A percentile compares a stretch with the other conserved stretches of the same genome.
Conservation (phyloP, 30 jellyfish, hydroid and myxozoan species). For the Hydractinia symbiolongicarpus region DNA sequence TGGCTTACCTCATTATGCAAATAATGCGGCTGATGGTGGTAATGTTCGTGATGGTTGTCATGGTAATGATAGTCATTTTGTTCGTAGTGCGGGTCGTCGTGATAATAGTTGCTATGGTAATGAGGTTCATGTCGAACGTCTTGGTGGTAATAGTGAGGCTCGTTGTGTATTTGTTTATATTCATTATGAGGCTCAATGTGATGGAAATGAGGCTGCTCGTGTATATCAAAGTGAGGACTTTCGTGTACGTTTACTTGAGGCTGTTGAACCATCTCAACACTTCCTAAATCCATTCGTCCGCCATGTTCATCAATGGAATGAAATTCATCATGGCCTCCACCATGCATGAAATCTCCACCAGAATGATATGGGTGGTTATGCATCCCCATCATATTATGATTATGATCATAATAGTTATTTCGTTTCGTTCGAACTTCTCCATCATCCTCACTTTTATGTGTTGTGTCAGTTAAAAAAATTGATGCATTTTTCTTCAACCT, state of each 20-base stretch:
- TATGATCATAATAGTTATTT: constrained; percentile 5
- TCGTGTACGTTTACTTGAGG: neutral
- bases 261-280: neutral
- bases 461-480: no score
- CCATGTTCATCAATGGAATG: constrained; percentile 24
- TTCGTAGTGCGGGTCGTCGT: constrained; percentile 12
- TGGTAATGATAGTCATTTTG: constrained; percentile 15
- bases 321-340: constrained; percentile 22
- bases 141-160: constrained; percentile 12
- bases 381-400: neutral
- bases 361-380: constrained; percentile 19
- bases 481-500: no score
- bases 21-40: constrained; percentile 18
- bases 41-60: constrained; percentile 23
- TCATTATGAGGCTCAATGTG: constrained; percentile 10
- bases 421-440: constrained; percentile 10
- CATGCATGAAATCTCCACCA: constrained; percentile 25
- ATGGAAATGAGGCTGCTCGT: constrained; percentile 13
- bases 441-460: no score
- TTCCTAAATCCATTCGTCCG: constrained; percentile 16
- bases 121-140: constrained; percentile 17
- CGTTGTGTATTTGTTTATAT: constrained; percentile 3
- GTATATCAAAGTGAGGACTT: neutral
- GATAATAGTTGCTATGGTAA: neutral
- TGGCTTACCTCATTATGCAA: constrained; percentile 7